These are phyloP conservation scores for Listronotus bonariensis DNA, from an alignment of 1,140 invertebrate species.

Conservation along the genomic window DNA sequence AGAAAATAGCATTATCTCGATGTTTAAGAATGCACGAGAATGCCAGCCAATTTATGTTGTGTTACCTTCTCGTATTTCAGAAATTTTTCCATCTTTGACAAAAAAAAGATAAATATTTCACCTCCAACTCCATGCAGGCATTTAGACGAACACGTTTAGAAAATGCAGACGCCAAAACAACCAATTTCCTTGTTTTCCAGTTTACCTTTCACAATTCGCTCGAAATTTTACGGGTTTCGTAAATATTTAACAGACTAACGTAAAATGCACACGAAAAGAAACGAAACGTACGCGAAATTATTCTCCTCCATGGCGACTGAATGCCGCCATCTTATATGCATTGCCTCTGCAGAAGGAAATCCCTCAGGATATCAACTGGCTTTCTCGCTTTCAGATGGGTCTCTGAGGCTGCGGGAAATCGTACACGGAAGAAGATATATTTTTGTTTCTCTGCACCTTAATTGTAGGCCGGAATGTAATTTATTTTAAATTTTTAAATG, in stretches of 20 bases:
- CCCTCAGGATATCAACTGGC: background rate
- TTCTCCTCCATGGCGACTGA: background rate
- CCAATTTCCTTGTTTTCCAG: background rate
- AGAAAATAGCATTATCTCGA: too few relatives aligned
- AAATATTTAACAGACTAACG: conserved; percentile 1
- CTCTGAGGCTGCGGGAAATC: background rate
- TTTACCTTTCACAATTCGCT: background rate
- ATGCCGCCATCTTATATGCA: background rate
- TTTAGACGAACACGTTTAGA: conserved; percentile 2
- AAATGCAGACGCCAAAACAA: conserved; percentile 7
- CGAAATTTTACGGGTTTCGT: conserved; percentile 3
- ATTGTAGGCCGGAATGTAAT: too few relatives aligned
- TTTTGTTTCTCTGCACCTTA: background rate
- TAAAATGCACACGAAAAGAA: background rate
- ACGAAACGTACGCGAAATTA: conserved; percentile 4
- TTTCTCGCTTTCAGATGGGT: conserved; percentile 5
- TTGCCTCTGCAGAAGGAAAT: conserved; percentile 3
- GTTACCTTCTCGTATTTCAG: too few relatives aligned
- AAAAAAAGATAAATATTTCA: background rate
- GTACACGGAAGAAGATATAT: too few relatives aligned
- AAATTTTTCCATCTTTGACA: too few relatives aligned
- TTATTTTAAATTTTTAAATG: too few relatives aligned
- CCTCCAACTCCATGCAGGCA: background rate
- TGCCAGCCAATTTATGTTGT: too few relatives aligned
- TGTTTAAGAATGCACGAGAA: too few relatives aligned